These are phyloP conservation scores for Drosophila histrio DNA, from an alignment of 2,888 invertebrate species.

Conservation along the genomic window DNA sequence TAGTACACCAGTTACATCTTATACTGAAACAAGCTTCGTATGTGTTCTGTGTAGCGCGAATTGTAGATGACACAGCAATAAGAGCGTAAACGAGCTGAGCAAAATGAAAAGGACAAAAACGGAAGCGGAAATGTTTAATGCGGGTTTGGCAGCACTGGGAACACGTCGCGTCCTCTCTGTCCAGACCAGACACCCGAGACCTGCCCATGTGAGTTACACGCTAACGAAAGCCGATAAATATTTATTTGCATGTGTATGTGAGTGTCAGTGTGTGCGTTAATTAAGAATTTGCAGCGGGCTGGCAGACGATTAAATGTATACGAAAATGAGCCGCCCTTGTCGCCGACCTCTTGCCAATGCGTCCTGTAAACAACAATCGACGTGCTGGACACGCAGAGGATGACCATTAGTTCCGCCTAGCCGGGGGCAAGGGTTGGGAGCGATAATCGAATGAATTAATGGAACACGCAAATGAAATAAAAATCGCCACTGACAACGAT, in stretches of 20 bases:
- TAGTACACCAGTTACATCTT: neutral
- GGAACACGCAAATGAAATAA: conserved; percentile 69
- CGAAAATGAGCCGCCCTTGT: conserved; percentile 46
- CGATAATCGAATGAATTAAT: conserved; percentile 76
- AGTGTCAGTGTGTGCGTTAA: conserved; percentile 64
- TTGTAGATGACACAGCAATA: conserved; percentile 34
- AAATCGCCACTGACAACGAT: conserved; percentile 58
- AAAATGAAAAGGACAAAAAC: conserved; percentile 44
- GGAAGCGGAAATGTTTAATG: conserved; percentile 62
- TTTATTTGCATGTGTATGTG: conserved; percentile 62
- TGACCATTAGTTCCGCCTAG: conserved; percentile 62
- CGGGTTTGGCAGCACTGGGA: conserved; percentile 44
- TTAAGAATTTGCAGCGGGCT: conserved; percentile 73
- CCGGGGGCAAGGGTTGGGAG: conserved; percentile 16
- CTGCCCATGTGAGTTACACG: conserved; percentile 53
- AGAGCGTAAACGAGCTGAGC: conserved; percentile 35
- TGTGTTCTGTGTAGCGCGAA: conserved; percentile 8
- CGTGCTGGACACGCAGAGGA: conserved; percentile 59
- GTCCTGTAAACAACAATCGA: conserved; percentile 28
- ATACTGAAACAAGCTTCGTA: neutral
- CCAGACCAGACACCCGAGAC: conserved; percentile 8
- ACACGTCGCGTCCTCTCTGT: conserved; percentile 18
- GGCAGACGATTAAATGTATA: conserved; percentile 69
- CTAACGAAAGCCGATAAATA: conserved; percentile 70
- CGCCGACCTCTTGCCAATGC: neutral